These are phyloP conservation scores for Argynnis bischoffii DNA, from an alignment of 2,888 invertebrate species.

Conservation along the genomic window DNA sequence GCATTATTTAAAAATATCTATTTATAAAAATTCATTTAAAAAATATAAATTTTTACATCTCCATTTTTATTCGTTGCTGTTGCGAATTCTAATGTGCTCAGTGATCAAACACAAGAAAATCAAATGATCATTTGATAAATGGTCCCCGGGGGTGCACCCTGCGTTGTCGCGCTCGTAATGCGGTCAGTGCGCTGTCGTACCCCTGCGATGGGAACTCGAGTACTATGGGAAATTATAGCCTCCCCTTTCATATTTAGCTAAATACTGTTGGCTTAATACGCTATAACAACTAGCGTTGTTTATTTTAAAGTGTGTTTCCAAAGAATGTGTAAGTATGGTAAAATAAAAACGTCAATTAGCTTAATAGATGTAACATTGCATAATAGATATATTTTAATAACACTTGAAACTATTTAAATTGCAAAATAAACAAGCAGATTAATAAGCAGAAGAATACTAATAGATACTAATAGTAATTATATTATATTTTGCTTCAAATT, in stretches of 20 bases:
- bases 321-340: not conserved
- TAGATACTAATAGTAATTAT: no score
- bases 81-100: conserved; percentile 81
- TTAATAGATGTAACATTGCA: no score
- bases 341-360: no score
- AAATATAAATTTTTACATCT: conserved; percentile 56
- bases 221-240: conserved; percentile 62
- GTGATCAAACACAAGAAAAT: conserved; percentile 84
- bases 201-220: conserved; percentile 45
- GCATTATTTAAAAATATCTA: not conserved
- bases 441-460: no score
- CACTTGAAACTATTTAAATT: no score
- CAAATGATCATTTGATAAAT: conserved; percentile 84
- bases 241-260: conserved; percentile 52
- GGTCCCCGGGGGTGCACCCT: conserved; percentile 66
- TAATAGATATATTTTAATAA: no score
- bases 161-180: conserved; percentile 63
- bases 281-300: conserved; percentile 38
- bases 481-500: not conserved
- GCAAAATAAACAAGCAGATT: no score
- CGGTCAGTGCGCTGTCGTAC: conserved; percentile 62
- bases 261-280: conserved; percentile 38
- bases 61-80: conserved; percentile 55
- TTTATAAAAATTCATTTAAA: conserved; percentile 5
- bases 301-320: conserved; percentile 20